Conservation (phyloP, 2,888 invertebrate species). For the Elegia similella region DNA sequence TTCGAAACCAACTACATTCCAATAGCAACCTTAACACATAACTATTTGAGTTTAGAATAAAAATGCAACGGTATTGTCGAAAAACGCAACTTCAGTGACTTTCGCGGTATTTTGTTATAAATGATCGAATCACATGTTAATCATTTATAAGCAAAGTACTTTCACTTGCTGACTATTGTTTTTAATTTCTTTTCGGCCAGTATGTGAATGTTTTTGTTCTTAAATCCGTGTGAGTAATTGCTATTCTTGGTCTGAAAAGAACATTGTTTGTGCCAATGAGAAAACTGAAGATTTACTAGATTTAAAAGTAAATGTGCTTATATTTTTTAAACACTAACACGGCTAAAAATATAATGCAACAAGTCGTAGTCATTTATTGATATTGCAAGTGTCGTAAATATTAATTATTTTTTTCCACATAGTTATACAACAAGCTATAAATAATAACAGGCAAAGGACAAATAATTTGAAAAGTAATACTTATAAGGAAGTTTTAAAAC, state of each 20-base stretch:
- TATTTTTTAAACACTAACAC: not conserved
- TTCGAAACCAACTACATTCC: not conserved
- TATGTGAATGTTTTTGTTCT: slow-evolving; percentile 9
- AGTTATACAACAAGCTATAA: no score
- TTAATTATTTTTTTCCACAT: not conserved
- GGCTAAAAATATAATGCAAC: not conserved
- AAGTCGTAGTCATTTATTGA: no score
- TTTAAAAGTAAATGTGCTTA: not conserved
- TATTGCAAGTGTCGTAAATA: no score
- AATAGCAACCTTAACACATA: not conserved
- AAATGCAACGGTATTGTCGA: not conserved
- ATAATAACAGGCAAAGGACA: no score
- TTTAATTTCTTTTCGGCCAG: slow-evolving; percentile 33
- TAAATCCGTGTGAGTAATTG: not conserved
- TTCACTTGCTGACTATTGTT: slow-evolving; percentile 51
- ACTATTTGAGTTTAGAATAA: not conserved
- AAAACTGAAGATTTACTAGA: not conserved
- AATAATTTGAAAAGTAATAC: not conserved
- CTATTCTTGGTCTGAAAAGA: not conserved
- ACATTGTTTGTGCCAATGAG: slow-evolving; percentile 1
- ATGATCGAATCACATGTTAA: slow-evolving; percentile 58
- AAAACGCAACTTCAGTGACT: slow-evolving; percentile 35
- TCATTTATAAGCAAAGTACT: slow-evolving; percentile 48
- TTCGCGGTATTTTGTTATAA: slow-evolving; percentile 45
- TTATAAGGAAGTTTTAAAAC: not conserved